Percentiles rank a stretch among this genome's conserved stretches.
Conservation (phyloP, 1,140 invertebrate genomes). For the Olivierus martensii region DNA sequence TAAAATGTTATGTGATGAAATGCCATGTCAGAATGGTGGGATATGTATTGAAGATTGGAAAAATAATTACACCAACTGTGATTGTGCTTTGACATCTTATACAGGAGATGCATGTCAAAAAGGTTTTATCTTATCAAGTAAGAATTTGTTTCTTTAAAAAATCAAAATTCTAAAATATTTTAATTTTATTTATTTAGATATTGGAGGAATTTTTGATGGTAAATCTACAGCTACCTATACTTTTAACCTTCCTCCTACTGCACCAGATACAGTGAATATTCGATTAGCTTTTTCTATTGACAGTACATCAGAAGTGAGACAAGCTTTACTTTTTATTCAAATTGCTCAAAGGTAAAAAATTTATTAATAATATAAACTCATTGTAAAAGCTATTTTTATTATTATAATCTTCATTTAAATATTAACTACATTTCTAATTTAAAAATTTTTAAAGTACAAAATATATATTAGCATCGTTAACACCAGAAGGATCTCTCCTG, state of each 20-base stretch:
- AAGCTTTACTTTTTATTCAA: constrained; percentile 12
- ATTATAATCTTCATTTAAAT: too few species aligned
- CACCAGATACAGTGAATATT: constrained; percentile 32
- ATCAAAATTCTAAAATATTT: not conserved
- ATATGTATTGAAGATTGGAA: constrained; percentile 74
- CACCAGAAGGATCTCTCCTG: constrained; percentile 61
- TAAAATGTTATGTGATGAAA: constrained; percentile 71
- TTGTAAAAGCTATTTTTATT: not conserved
- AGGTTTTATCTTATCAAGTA: constrained; percentile 31
- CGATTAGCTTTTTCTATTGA: constrained; percentile 52
- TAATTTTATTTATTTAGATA: constrained; percentile 39
- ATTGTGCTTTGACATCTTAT: constrained; percentile 77
- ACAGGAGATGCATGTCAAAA: constrained; percentile 55
- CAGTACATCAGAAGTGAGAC: constrained; percentile 30
- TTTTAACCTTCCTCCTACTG: constrained; percentile 5
- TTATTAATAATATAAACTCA: not conserved
- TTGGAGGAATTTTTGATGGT: constrained; percentile 73
- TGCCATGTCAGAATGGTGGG: constrained; percentile 75
- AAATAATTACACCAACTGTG: constrained; percentile 64
- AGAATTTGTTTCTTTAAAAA: not conserved
- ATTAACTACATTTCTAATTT: not conserved
- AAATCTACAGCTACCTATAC: constrained; percentile 56
- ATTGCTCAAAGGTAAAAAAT: constrained; percentile 8
- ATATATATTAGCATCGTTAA: constrained; percentile 63
- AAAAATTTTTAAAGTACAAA: constrained; percentile 35